phyloP scores from a whole-genome alignment of 2,888 invertebrate species.

The Apamea epomidion region DNA sequence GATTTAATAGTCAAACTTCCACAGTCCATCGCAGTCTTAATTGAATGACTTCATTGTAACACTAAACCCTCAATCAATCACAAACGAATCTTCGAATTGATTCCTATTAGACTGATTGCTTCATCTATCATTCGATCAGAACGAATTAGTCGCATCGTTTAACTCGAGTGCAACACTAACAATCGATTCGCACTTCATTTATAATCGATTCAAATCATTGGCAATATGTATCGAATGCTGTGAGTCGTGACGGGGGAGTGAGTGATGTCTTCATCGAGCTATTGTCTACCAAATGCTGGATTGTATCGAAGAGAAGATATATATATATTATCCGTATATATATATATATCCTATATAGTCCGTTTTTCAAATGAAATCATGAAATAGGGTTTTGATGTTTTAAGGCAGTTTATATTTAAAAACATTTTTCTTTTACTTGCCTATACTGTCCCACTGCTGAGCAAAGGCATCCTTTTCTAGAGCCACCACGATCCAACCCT shows the following conservation, averaged over 20 bases:
- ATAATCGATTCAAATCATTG: constrained; percentile 83
- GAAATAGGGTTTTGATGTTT: neutral
- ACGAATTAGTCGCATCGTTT: constrained; percentile 58
- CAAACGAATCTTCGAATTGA: constrained; percentile 58
- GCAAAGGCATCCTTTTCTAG: too few species aligned
- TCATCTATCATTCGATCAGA: constrained; percentile 59
- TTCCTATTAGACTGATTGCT: constrained; percentile 57
- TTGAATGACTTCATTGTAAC: constrained; percentile 54
- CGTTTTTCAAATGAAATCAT: neutral
- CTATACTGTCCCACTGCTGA: too few species aligned
- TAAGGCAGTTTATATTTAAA: too few species aligned
- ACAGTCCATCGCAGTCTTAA: constrained; percentile 29
- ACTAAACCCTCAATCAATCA: constrained; percentile 52
- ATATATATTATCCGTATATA: too few species aligned
- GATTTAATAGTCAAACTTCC: neutral
- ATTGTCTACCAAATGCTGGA: neutral
- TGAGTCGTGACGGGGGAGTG: constrained; percentile 43
- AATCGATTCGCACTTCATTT: constrained; percentile 83
- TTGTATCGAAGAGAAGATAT: neutral
- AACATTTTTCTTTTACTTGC: too few species aligned
- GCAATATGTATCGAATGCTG: constrained; percentile 58
- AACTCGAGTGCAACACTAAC: constrained; percentile 54
- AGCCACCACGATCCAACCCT: too few species aligned
- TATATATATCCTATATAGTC: too few species aligned
- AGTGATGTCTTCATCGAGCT: neutral